Percentiles rank a stretch among this genome's conserved stretches.
These are phyloP conservation scores for Rhopalosiphum padi DNA, from an alignment of 1,140 invertebrate genomes.

Conservation along the genomic window DNA sequence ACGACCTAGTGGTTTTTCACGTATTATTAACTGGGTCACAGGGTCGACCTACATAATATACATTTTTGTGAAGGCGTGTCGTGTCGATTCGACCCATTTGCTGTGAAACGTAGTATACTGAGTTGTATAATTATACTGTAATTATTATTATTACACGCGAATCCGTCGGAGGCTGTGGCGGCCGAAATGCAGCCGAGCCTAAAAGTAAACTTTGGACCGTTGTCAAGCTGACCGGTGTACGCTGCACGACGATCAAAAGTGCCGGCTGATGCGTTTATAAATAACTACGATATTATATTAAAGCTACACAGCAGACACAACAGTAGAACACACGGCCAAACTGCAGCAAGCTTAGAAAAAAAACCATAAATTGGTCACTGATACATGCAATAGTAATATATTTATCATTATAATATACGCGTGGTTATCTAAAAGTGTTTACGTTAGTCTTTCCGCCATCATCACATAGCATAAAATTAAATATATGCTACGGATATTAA, in stretches of 20 bases:
- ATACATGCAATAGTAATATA: background rate
- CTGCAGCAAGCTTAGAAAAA: background rate
- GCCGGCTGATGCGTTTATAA: background rate
- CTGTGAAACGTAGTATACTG: background rate
- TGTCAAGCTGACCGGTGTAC: background rate
- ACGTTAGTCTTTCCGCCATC: background rate
- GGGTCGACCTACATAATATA: background rate
- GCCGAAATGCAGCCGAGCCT: background rate
- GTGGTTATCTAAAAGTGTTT: background rate
- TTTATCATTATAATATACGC: background rate
- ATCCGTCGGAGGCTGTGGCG: background rate
- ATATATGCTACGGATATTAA: too few species aligned
- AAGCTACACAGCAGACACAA: background rate
- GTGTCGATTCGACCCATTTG: background rate
- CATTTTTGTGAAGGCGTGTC: background rate
- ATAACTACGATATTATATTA: background rate
- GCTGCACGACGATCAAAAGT: constrained; percentile 7
- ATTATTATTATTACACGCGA: background rate
- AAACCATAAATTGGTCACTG: background rate
- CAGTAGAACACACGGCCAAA: background rate
- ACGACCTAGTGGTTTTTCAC: background rate
- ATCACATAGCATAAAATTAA: background rate
- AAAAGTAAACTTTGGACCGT: constrained; percentile 39
- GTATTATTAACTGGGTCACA: background rate
- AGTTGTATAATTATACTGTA: background rate